Conservation (phyloP, 2,797 vertebrate genomes). For the Cynodonichthys magdalenae region DNA sequence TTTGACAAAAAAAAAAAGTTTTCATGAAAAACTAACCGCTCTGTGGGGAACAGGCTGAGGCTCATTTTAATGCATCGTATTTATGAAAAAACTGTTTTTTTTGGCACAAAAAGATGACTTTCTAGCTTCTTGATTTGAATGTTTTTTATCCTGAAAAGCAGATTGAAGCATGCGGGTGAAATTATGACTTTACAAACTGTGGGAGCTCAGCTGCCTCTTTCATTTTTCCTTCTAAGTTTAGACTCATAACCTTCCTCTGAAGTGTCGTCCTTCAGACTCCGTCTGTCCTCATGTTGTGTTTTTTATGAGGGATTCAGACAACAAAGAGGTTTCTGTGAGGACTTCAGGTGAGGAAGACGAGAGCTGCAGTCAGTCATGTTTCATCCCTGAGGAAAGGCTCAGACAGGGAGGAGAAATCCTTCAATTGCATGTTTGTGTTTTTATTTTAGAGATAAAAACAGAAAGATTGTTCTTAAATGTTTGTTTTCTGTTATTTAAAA, state of each 20-base stretch:
- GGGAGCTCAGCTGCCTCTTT: not conserved
- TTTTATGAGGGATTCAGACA: conserved; percentile 47
- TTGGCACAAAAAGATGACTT: too few species aligned
- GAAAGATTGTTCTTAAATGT: not conserved
- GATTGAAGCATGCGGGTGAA: not conserved
- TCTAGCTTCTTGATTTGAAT: not conserved
- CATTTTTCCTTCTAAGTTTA: not conserved
- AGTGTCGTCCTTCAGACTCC: conserved; percentile 1
- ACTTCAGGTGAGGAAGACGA: conserved; percentile 32
- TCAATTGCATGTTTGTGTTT: conserved; percentile 7
- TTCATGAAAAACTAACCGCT: too few species aligned
- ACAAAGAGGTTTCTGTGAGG: conserved; percentile 67
- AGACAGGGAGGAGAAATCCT: conserved; percentile 42
- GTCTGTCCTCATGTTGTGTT: conserved; percentile 23
- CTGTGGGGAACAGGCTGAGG: too few species aligned
- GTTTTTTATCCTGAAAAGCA: not conserved
- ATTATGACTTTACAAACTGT: not conserved
- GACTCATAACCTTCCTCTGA: not conserved
- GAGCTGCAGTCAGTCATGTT: conserved; percentile 61
- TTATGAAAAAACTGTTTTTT: not conserved
- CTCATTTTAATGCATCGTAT: not conserved
- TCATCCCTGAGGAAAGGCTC: conserved; percentile 68
- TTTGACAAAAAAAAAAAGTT: too few species aligned
- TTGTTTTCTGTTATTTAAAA: too few species aligned
- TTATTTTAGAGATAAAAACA: not conserved